These are phyloP conservation scores for Ditylenchus dipsaci DNA, from an alignment of 1,140 invertebrate genomes.

Conservation along the genomic window DNA sequence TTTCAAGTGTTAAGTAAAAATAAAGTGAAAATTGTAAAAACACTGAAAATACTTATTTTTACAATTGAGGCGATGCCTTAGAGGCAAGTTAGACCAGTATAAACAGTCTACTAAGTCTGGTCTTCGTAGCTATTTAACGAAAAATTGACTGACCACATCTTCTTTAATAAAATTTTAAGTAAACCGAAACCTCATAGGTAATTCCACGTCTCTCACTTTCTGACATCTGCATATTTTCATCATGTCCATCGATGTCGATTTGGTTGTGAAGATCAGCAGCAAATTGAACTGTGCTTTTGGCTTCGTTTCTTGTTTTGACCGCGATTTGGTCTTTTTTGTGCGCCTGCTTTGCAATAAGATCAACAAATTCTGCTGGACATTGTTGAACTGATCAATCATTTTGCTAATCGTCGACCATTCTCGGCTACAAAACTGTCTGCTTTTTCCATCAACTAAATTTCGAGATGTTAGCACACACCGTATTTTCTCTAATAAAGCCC, in stretches of 20 bases:
- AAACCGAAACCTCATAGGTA: neutral
- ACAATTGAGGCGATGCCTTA: no score
- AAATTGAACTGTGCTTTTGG: neutral
- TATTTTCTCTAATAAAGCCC: neutral
- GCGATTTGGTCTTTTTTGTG: neutral
- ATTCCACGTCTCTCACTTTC: neutral
- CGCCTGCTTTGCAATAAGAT: neutral
- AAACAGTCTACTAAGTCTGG: no score
- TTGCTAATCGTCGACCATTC: neutral
- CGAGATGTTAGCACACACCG: neutral
- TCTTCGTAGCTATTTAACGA: no score
- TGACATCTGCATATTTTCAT: neutral
- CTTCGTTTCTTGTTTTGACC: neutral
- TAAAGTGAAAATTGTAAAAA: no score
- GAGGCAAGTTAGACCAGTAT: no score
- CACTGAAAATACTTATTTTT: no score
- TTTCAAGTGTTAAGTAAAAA: no score
- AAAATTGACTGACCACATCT: no score
- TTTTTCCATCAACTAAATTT: slow-evolving; percentile 4
- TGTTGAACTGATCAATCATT: slow-evolving; percentile 1
- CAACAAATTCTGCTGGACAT: neutral
- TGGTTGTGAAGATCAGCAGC: neutral
- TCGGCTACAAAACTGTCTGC: neutral
- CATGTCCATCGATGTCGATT: slow-evolving; percentile 5
- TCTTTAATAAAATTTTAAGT: neutral